Conservation (phyloP, 2,888 invertebrate species). For the Octonoba sinensis region DNA sequence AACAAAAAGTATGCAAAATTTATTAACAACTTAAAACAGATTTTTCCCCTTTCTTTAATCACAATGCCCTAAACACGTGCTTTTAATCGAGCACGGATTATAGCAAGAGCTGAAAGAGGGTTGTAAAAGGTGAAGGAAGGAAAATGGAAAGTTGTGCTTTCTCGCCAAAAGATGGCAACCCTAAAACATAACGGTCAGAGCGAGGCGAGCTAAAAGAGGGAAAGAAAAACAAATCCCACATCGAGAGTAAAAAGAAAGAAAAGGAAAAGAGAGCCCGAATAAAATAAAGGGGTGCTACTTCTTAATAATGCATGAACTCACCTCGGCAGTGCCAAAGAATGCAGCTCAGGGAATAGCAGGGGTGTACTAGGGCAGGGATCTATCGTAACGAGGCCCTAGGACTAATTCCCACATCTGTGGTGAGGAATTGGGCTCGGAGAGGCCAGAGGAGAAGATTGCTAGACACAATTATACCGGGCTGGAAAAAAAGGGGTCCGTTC, state of each 20-base stretch:
- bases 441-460: slow-evolving; percentile 23
- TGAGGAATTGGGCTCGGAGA: slow-evolving; percentile 49
- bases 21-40: too few species aligned
- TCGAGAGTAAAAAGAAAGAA: slow-evolving; percentile 9
- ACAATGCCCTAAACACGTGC: too few species aligned
- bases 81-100: not conserved
- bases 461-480: slow-evolving; percentile 56
- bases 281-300: slow-evolving; percentile 64
- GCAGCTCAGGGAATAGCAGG: slow-evolving; percentile 29
- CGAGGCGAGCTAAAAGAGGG: slow-evolving; percentile 34
- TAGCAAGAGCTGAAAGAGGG: not conserved
- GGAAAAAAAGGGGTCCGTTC: slow-evolving; percentile 7
- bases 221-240: slow-evolving; percentile 60
- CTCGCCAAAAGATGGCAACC: slow-evolving; percentile 41
- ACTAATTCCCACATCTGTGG: slow-evolving; percentile 64
- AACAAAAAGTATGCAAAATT: too few species aligned
- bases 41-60: too few species aligned
- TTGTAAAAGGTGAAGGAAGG: not conserved
- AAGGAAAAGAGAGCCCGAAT: slow-evolving; percentile 40
- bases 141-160: not conserved
- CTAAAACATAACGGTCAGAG: not conserved
- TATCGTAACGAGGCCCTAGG: slow-evolving; percentile 55
- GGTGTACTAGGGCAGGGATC: not conserved
- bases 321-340: slow-evolving; percentile 35
- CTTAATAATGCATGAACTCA: slow-evolving; percentile 64